These are phyloP conservation scores for Thecophora atra DNA, from an alignment of 2,888 invertebrate genomes.

Conservation along the genomic window DNA sequence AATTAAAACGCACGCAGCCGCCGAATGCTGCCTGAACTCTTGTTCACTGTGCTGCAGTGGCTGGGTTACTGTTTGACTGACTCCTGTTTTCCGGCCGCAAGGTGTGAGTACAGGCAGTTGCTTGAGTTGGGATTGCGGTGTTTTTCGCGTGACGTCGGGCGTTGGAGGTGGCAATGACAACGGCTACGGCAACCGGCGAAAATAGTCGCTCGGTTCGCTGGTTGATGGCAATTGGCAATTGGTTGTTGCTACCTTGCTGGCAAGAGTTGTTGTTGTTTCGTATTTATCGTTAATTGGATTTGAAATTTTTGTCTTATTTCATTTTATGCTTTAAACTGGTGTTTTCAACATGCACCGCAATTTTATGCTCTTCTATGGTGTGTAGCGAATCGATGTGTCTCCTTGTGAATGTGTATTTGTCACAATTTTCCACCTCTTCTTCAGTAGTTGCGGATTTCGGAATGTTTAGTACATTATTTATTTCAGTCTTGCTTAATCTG, in stretches of 20 bases:
- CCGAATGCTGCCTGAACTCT: constrained; percentile 23
- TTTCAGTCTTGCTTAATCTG: constrained; percentile 22
- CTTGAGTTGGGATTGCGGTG: constrained; percentile 20
- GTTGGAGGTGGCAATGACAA: constrained; percentile 9
- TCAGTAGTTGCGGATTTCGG: constrained; percentile 19
- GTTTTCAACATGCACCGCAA: constrained; percentile 12
- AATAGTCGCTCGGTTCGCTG: constrained; percentile 25
- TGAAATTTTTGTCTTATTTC: constrained; percentile 24
- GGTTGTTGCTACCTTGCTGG: constrained; percentile 16
- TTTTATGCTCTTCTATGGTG: constrained; percentile 20
- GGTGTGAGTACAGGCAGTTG: constrained; percentile 15
- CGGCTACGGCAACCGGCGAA: constrained; percentile 2
- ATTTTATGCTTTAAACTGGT: constrained; percentile 28
- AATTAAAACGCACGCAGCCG: background rate
- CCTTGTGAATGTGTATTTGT: background rate
- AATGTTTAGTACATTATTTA: constrained; percentile 24
- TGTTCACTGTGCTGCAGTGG: constrained; percentile 10
- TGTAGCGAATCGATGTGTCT: background rate
- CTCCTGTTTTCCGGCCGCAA: constrained; percentile 9
- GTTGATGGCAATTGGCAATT: constrained; percentile 28
- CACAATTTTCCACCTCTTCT: constrained; percentile 25
- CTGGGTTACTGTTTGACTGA: constrained; percentile 21
- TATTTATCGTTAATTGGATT: constrained; percentile 35
- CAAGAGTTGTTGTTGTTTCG: constrained; percentile 18
- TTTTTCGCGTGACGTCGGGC: constrained; percentile 14